Base-by-base conservation (phyloP, 2,113 vertebrate species). In the Lepus europaeus region DNA sequence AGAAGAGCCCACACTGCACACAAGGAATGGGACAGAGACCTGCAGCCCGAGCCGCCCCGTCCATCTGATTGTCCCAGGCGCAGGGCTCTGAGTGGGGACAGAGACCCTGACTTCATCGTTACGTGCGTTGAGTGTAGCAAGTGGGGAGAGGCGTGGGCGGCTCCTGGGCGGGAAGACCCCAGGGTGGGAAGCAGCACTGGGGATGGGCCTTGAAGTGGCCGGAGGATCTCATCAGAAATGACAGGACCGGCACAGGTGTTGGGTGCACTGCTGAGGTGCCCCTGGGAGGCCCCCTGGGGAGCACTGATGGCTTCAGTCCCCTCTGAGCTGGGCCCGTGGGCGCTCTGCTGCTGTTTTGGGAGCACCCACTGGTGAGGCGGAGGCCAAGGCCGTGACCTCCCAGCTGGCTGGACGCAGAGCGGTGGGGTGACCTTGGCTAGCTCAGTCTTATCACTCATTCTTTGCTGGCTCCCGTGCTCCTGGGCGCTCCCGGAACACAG, bases 81-180 rank as follows among this genome's bases (percentile, higher is more conserved):
- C 53, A 51, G n/a, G 17, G 23, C 33, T 39, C 73, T 36, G 17
- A 51, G 6, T 3, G 4, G 82, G 33, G 36, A 19, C 25, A 53
- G 86, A 80, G 20, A 25, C 11, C 31, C 53, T 85, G 9, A 19
- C 14, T 29, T 59, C 22, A 22, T 91, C 49, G 13, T 12, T 73
- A 56, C 33, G 45, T 12, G 2, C 1, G 0, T 0, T 20, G 66
- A 86, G 25, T 3, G 0, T 0, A 6, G 5, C 5, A 16, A 51
- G 66, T 14, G 64, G 69, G n/a, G 56, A 66, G 63, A 49, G n/a
- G 36, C 13, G 49, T 27, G 39, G 31, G 83, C 3, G 9, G 39
- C 66, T 29, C 61, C 1, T 6, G 14, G 23, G 69, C 25, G 31
- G 56, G 33, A 56, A 7, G 25, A 17, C 79, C 36, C 1, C 5